These are phyloP conservation scores for Hemiscyllium ocellatum DNA, from an alignment of 2,113 vertebrate species.

Conservation along the genomic window DNA sequence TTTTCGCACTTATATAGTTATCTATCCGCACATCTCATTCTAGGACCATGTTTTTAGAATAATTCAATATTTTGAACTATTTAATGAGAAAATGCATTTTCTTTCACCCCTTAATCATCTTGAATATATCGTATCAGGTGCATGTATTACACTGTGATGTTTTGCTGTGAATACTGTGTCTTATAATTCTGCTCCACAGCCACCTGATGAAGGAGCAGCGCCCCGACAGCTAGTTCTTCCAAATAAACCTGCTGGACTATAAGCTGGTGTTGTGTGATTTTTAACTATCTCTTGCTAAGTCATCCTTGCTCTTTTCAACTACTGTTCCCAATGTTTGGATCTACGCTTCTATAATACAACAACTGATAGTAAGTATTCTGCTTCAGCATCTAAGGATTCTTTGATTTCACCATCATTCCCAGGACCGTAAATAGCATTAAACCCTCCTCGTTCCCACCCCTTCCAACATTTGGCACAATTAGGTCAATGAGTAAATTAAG, in stretches of 20 bases:
- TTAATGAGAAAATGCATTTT: background rate
- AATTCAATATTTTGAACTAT: background rate
- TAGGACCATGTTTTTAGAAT: background rate
- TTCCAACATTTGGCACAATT: background rate
- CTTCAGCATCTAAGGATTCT: background rate
- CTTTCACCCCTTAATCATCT: background rate
- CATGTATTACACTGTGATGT: no score
- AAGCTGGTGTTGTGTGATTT: no score
- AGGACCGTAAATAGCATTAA: background rate
- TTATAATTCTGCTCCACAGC: no score
- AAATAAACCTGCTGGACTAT: no score
- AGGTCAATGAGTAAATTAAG: background rate
- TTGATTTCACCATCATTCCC: background rate
- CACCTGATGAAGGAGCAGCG: no score
- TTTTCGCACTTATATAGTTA: background rate
- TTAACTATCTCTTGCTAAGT: background rate
- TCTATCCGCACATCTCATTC: background rate
- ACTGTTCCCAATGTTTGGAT: background rate
- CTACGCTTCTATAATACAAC: no score
- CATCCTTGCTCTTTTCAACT: background rate
- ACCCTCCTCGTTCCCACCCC: background rate
- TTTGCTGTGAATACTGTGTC: no score
- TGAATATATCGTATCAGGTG: no score
- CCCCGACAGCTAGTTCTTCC: no score
- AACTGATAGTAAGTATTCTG: background rate